A percentile compares a stretch with the other conserved stretches of the same genome.
These are phyloP conservation scores for Caiman crocodilus DNA, from an alignment of 2,797 vertebrate species.

Conservation along the genomic window DNA sequence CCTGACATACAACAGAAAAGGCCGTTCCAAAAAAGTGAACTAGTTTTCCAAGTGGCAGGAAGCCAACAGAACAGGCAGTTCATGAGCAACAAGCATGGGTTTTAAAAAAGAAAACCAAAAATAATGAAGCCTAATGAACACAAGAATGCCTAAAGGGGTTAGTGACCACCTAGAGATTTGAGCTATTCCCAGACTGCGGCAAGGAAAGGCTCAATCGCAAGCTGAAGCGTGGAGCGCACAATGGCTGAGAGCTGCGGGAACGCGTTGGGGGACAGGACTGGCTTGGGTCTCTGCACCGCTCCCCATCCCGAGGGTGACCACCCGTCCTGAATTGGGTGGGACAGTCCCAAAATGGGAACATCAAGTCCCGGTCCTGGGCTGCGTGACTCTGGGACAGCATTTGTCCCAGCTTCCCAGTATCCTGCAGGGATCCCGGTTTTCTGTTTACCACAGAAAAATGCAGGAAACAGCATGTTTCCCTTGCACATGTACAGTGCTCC, in stretches of 20 bases:
- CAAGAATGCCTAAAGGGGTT: accelerated
- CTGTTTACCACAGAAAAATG: too few relatives aligned
- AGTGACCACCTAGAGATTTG: not conserved
- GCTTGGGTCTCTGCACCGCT: accelerated
- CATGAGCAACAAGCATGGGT: accelerated
- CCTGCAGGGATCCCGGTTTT: too few relatives aligned
- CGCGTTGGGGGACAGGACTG: accelerated
- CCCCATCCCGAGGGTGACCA: not conserved
- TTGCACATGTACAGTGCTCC: too few relatives aligned
- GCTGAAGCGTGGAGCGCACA: accelerated
- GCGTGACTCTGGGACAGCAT: too few relatives aligned
- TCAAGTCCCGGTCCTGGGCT: too few relatives aligned
- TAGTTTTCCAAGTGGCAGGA: not conserved
- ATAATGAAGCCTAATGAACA: not conserved
- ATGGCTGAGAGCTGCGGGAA: not conserved
- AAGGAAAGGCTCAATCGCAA: not conserved
- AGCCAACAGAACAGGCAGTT: not conserved
- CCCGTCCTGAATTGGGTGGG: not conserved
- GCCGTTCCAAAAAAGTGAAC: accelerated
- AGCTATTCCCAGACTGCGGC: not conserved
- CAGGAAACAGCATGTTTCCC: too few relatives aligned
- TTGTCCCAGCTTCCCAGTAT: too few relatives aligned
- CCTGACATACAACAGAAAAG: not conserved
- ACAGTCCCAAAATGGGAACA: too few relatives aligned
- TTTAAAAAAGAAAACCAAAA: not conserved